Base-by-base conservation (phyloP, 2,888 invertebrate species). In the Drosophila incognita region DNA sequence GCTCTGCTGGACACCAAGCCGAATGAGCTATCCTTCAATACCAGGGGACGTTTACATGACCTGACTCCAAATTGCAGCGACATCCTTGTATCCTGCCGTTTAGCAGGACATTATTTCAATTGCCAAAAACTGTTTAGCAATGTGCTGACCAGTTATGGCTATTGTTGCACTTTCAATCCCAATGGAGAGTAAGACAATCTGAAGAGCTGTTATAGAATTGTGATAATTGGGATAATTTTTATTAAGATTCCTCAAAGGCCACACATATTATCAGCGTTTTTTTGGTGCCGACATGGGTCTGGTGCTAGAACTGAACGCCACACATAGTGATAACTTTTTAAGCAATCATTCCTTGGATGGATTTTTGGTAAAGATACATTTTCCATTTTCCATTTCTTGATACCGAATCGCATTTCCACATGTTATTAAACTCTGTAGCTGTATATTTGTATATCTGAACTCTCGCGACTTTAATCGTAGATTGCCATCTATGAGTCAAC, bases 321-420 rank as follows among this genome's bases (percentile, higher is more conserved):
- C 94, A 69, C 54, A 93, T 0, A 93, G 94, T 0, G 96, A 96
- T 90, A 95, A 95, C 76, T 94, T 94, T 33, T 95, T 94, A 74
- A 93, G 94, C 0, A 73, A 94, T 0, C 86, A 93, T n/a, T 91
- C 93, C 24, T 89, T 93, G 6, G 75, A 86, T 2, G 96, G 96
- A 2, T 94, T 95, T 89, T 94, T 94, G 83, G 95, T 95, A 92
- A 54, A 8, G 13, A 18, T 6, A 2, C 42, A 42, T 21, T 21
- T 40, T 10, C 6, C 4, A 40, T n/a, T n/a, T 40, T 42, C 42
- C 21, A 11, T 42, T 21, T 2, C 11, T 40, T 10, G 3, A 40
- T 40, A 10, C 1, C 4, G 11, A 40, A 21, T 40, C 11, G n/a
- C 10, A n/a, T 38, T 40, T n/a, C n/a, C 38, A 40, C 1, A 7